A percentile compares a stretch with the other conserved stretches of the same genome.
Evolutionary conservation across 2,888 invertebrate species (phyloP).

Genomic region (Nyleta sp.): DNA sequence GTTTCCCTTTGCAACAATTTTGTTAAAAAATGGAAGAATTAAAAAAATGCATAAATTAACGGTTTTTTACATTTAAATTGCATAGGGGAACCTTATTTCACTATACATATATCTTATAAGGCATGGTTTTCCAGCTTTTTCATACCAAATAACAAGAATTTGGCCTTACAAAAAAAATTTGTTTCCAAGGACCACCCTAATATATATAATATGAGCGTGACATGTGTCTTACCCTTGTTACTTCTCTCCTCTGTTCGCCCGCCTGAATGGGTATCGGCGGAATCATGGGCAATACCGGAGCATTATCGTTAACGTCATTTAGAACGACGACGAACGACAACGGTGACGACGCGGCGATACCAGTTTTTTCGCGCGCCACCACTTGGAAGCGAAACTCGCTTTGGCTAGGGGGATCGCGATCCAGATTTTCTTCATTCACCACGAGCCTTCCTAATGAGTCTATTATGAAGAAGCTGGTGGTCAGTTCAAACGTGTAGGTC

Average conservation of each 20-base stretch:
- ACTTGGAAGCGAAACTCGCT: slow-evolving; percentile 94
- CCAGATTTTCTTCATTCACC: slow-evolving; percentile 92
- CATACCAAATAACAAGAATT: too few relatives aligned
- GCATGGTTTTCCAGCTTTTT: too few relatives aligned
- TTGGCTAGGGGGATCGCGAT: slow-evolving; percentile 93
- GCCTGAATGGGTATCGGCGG: slow-evolving; percentile 92
- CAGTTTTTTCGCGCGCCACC: slow-evolving; percentile 91
- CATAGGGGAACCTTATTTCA: too few relatives aligned
- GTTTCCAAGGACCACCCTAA: too few relatives aligned
- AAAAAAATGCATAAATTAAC: too few relatives aligned
- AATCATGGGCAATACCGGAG: slow-evolving; percentile 91
- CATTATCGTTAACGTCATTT: slow-evolving; percentile 94
- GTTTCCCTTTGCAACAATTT: too few relatives aligned
- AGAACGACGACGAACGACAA: slow-evolving; percentile 90
- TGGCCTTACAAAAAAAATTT: too few relatives aligned
- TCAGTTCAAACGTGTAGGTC: slow-evolving; percentile 91
- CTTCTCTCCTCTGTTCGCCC: slow-evolving; percentile 87
- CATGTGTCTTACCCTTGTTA: slow-evolving; percentile 85
- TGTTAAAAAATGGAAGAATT: too few relatives aligned
- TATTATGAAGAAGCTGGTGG: slow-evolving; percentile 92
- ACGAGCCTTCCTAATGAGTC: slow-evolving; percentile 88
- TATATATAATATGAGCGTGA: too few relatives aligned
- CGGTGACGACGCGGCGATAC: slow-evolving; percentile 92
- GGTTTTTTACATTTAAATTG: too few relatives aligned
- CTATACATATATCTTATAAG: too few relatives aligned